Evolutionary conservation across 1,140 invertebrate species (phyloP).

Genomic region (Papilio helenus): DNA sequence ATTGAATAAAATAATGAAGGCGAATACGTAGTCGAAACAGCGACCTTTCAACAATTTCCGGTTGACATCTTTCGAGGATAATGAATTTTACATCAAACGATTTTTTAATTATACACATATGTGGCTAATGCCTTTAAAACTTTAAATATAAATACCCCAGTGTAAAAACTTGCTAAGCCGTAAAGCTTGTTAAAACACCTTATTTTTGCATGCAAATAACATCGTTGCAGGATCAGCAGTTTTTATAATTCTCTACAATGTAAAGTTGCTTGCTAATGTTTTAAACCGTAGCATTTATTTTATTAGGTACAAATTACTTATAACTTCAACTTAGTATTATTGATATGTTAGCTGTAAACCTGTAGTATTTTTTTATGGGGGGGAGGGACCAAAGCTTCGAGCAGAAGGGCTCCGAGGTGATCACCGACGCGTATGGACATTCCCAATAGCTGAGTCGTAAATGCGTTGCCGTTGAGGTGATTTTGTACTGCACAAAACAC

Average conservation of each 20-base stretch:
- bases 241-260: constrained; percentile 1
- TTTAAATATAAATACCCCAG: background rate
- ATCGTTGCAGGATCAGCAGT: background rate
- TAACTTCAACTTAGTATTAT: background rate
- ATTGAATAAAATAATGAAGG: no score
- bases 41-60: constrained; percentile 1
- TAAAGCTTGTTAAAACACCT: constrained; percentile 9
- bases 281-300: background rate
- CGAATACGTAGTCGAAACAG: background rate
- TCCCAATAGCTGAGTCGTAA: no score
- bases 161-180: background rate
- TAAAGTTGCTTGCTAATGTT: background rate
- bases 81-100: no score
- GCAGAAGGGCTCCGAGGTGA: no score
- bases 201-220: constrained; percentile 21
- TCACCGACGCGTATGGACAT: no score
- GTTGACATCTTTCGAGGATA: background rate
- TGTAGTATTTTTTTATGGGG: background rate
- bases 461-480: no score
- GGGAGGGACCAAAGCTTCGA: no score
- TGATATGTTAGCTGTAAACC: background rate
- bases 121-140: background rate
- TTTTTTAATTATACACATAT: background rate
- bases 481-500: background rate
- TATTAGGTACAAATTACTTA: background rate